phyloP scores from a whole-genome alignment of 2,888 invertebrate genomes.

The Spisula solida region DNA sequence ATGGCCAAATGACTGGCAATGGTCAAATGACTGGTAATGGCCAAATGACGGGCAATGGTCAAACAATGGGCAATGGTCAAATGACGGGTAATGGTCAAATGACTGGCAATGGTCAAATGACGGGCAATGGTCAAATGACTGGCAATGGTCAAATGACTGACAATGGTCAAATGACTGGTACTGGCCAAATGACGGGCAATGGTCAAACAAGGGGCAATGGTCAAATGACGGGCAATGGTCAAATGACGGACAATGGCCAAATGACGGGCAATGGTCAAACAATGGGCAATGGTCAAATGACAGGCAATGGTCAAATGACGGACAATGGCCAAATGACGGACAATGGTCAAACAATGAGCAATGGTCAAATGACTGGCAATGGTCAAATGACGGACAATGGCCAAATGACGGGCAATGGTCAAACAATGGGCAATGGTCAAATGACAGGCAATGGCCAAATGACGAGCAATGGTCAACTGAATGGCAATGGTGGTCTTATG shows the following conservation, averaged over 20 bases:
- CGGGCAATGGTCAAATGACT: neutral
- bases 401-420: neutral
- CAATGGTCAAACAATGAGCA: too few relatives aligned
- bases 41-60: too few relatives aligned
- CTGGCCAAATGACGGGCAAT: neutral
- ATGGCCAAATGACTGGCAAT: too few relatives aligned
- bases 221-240: neutral
- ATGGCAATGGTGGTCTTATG: too few relatives aligned
- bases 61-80: too few relatives aligned
- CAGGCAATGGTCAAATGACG: too few relatives aligned
- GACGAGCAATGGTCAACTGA: neutral
- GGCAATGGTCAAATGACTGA: neutral
- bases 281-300: too few relatives aligned
- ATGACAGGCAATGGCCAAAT: neutral
- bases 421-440: neutral
- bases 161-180: neutral
- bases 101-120: too few relatives aligned
- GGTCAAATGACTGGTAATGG: too few relatives aligned
- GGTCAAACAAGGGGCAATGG: neutral
- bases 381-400: neutral
- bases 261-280: neutral
- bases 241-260: neutral
- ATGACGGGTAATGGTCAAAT: too few relatives aligned
- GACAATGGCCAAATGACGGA: too few relatives aligned
- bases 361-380: too few relatives aligned